Evolutionary conservation across 1,140 invertebrate genomes (phyloP), one percentile per base, ranked within the genome.

Genomic region (Drosophila dunni): DNA sequence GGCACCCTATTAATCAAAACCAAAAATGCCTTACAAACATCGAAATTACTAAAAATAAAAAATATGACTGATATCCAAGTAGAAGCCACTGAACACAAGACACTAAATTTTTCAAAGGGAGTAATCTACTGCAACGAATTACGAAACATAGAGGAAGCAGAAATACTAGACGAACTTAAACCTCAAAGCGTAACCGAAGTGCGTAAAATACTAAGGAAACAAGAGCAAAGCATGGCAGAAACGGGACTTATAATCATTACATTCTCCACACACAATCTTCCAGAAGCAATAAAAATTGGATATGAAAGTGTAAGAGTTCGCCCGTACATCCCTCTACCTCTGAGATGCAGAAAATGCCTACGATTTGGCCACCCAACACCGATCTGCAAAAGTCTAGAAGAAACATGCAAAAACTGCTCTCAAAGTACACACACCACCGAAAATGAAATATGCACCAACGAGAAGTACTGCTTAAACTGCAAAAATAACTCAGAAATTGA

Each of bases 381-480:
- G 9, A 29, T 29, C 24, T 29, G 24, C 4, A 29, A 29, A 29
- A 29, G 24, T 29, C 24, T 6, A 40, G 8, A 40, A 40, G 45
- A 62, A 57, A 11, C 33, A 5, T 64, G 53, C 29, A 72, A 13
- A 38, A 57, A 60, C 69, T 58, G 62, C 36, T 58, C 53, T 34
- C 6, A 48, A 24, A 45, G 15, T 29, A 60, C 13, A 24, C 48
- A 69, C 50, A 69, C 57, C 17, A 48, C 38, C 10, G 50, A 29
- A 54, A 54, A 69, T 24, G 57, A 69, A 15, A 54, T 15, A 29
- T 68, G 57, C 48, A 7, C 29, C 13, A 36, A 69, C 7, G 46
- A 54, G 45, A 69, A 61, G 44, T 42, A 24, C 40, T 64, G 61
- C 53, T 17, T 64, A 17, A 64, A 65, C 44, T 64, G 60, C 60